Base-by-base conservation (phyloP, 2,113 vertebrate species). In the Solea senegalensis region DNA sequence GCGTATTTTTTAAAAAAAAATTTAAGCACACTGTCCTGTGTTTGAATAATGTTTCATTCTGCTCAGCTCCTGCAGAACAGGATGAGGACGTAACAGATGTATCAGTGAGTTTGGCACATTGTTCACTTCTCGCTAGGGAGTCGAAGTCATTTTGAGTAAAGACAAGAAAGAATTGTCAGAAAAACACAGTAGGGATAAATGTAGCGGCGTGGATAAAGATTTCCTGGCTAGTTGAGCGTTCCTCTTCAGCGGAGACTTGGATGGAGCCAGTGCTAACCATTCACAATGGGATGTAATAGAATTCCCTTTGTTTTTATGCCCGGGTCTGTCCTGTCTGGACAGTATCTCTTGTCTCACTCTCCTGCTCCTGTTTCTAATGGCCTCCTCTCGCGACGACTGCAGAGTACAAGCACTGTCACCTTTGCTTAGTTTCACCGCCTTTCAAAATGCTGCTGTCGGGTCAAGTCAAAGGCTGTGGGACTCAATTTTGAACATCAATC, bases 401-500 rank as follows among this genome's bases (percentile, higher is more conserved):
- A 1, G 65, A 80, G 65, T 71, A 44, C 16, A 78, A 65, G 73
- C 8, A 15, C 70, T 65, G 74, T 88, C 81, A 9, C 67, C 56
- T 79, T 72, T 0, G 1, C 40, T 90, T 76, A 72, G 72, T 55
- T 56, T 87, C 78, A 50, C 14, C 41, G 6, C 26, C 21, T 77
- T 56, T 86, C 71, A 69, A 66, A 80, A 63, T 8, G 7, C 57
- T 54, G 49, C 58, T 72, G 67, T 73, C 64, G 2, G 69, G 67
- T 48, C n/a, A 6, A 77, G 79, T 72, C 68, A 59, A 67, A 85
- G 66, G 76, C 78, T 78, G 4, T 14, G 52, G 70, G 72, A 58
- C 78, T 72, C 41, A 2, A 9, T 46, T 80, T 71, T 71, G 49
- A 74, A 69, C 80, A 83, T 86, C 77, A 76, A 58, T 83, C 66